A percentile compares a stretch with the other conserved stretches of the same genome.
Conservation (phyloP, 1,140 invertebrate species). For the Heterodera schachtii region DNA sequence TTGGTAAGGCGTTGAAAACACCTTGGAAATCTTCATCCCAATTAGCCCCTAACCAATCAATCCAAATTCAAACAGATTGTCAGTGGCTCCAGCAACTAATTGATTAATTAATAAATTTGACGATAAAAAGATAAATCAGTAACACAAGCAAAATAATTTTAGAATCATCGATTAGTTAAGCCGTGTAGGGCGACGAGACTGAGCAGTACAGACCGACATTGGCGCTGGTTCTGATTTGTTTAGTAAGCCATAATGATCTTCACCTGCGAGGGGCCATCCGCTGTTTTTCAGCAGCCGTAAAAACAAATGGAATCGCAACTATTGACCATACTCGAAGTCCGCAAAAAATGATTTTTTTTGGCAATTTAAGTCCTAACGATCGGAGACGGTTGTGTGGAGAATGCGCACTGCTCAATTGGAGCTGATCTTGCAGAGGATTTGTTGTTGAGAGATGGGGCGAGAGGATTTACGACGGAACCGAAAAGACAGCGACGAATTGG, state of each 20-base stretch:
- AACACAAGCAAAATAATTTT: too few relatives aligned
- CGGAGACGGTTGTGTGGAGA: slow-evolving; percentile 63
- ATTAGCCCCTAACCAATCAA: too few relatives aligned
- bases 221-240: too few relatives aligned
- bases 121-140: too few relatives aligned
- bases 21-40: too few relatives aligned
- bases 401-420: slow-evolving; percentile 64
- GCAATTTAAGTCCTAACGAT: slow-evolving; percentile 57
- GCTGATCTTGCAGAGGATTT: slow-evolving; percentile 56
- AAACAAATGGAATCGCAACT: slow-evolving; percentile 2
- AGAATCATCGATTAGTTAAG: neutral
- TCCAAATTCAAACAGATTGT: slow-evolving; percentile 3
- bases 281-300: neutral
- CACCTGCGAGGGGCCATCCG: slow-evolving; percentile 8
- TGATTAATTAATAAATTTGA: too few relatives aligned
- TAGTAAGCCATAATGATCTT: neutral
- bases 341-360: neutral
- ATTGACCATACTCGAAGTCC: slow-evolving; percentile 12
- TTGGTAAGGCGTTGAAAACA: slow-evolving; percentile 27
- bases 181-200: neutral
- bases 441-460: slow-evolving; percentile 16
- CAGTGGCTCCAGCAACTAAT: neutral
- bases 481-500: neutral
- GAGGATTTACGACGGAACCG: neutral
- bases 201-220: neutral